phyloP scores from a whole-genome alignment of 1,140 invertebrate species.

The Amyelois transitella region DNA sequence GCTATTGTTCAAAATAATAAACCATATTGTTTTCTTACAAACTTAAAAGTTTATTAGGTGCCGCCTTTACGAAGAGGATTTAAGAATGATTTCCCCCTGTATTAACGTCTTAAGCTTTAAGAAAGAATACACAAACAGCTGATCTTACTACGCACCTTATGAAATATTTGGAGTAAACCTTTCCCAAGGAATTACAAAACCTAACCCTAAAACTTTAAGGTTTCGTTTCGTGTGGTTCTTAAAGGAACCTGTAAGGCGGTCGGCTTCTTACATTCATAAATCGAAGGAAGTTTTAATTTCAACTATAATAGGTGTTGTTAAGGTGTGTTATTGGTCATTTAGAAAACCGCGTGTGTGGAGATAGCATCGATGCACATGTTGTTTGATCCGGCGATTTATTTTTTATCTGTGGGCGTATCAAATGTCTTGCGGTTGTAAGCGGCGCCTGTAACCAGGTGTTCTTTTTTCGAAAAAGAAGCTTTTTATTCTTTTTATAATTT shows the following conservation, averaged over 20 bases:
- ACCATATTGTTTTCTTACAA: not conserved
- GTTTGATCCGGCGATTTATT: slow-evolving; percentile 66
- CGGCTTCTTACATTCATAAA: not conserved
- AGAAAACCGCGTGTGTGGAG: slow-evolving; percentile 46
- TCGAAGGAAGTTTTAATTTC: not conserved
- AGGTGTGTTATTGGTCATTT: slow-evolving; percentile 1
- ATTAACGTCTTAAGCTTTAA: not conserved
- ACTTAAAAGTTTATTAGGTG: not conserved
- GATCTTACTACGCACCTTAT: slow-evolving; percentile 52
- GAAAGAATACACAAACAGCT: slow-evolving; percentile 37
- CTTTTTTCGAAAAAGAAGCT: slow-evolving; percentile 1
- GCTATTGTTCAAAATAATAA: not conserved
- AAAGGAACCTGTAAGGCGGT: slow-evolving; percentile 5
- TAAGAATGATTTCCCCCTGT: not conserved
- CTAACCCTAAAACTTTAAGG: not conserved
- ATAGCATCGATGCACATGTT: slow-evolving; percentile 61
- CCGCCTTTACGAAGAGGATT: not conserved
- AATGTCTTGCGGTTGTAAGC: slow-evolving; percentile 43
- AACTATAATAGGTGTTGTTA: not conserved
- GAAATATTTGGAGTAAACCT: slow-evolving; percentile 11
- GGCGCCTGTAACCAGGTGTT: slow-evolving; percentile 58
- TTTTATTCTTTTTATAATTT: slow-evolving; percentile 5
- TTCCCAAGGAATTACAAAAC: slow-evolving; percentile 10
- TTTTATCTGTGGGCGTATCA: slow-evolving; percentile 64
- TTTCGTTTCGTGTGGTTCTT: not conserved